phyloP scores from a whole-genome alignment of 1,140 invertebrate species.

The Drosophila mayri region DNA sequence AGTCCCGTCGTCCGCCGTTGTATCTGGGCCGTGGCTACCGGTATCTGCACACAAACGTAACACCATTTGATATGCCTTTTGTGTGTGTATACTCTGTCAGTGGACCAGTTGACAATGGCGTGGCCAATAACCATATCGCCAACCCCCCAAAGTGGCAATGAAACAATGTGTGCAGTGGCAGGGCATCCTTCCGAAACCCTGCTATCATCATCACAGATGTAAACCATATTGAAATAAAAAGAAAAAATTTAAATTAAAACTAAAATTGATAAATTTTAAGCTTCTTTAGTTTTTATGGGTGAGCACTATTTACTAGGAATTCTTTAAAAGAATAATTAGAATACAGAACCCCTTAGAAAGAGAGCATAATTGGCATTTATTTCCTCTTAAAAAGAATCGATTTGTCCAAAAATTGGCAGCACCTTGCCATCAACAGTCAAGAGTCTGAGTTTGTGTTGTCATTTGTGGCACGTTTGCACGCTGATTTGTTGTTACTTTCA shows the following conservation, averaged over 20 bases:
- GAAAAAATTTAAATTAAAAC: too few relatives aligned
- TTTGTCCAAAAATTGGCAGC: conserved; percentile 4
- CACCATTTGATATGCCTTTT: conserved; percentile 58
- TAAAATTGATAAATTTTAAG: not conserved
- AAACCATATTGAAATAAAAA: not conserved
- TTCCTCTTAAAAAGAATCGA: not conserved
- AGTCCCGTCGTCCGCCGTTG: conserved; percentile 16
- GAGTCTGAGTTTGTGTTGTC: conserved; percentile 25
- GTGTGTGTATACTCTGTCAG: conserved; percentile 13
- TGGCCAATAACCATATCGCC: conserved; percentile 45
- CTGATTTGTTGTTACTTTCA: conserved; percentile 77
- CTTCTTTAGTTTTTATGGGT: too few relatives aligned
- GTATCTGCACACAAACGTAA: conserved; percentile 9
- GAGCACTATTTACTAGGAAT: not conserved
- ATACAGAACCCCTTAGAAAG: not conserved
- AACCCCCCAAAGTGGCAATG: conserved; percentile 1
- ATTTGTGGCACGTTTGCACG: conserved; percentile 64
- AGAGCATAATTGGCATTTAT: not conserved
- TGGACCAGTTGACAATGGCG: conserved; percentile 61
- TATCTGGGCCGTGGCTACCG: conserved; percentile 7
- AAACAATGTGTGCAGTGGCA: conserved; percentile 9
- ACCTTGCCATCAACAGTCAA: conserved; percentile 1
- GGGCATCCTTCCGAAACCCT: not conserved
- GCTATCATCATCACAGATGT: not conserved
- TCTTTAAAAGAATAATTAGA: too few relatives aligned